phyloP scores from a whole-genome alignment of 2,888 invertebrate species.

The Yponomeuta evonymella region DNA sequence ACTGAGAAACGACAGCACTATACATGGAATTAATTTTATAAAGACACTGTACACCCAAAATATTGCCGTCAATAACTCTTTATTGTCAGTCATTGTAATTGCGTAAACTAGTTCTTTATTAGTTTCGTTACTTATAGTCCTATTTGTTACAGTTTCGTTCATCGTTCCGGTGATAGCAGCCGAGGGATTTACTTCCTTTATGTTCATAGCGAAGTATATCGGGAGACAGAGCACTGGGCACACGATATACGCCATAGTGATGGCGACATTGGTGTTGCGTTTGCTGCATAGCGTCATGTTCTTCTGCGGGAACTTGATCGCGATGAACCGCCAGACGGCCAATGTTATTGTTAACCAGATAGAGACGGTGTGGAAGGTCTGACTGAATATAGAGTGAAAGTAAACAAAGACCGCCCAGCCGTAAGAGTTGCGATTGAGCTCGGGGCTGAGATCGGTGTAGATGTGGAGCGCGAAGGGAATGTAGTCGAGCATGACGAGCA shows the following conservation, averaged over 20 bases:
- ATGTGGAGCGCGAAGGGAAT: conserved; percentile 91
- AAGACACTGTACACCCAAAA: conserved; percentile 95
- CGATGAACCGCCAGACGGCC: conserved; percentile 94
- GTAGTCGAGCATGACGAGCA: conserved; percentile 95
- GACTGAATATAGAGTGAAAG: conserved; percentile 93
- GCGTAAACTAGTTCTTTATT: conserved; percentile 63
- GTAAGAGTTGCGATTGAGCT: conserved; percentile 73
- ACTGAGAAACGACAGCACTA: conserved; percentile 89
- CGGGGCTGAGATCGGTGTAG: conserved; percentile 77
- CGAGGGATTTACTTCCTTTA: conserved; percentile 53
- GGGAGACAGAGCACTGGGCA: conserved; percentile 92
- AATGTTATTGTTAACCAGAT: conserved; percentile 95
- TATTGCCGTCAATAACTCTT: conserved; percentile 80
- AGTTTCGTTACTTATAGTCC: conserved; percentile 27
- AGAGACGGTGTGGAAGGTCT: conserved; percentile 91
- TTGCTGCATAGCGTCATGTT: conserved; percentile 89
- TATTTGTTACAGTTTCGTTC: conserved; percentile 17
- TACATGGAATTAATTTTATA: conserved; percentile 93
- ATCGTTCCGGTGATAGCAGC: not conserved
- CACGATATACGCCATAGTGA: conserved; percentile 84
- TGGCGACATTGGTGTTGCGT: conserved; percentile 84
- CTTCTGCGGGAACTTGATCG: conserved; percentile 89
- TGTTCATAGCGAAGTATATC: conserved; percentile 85
- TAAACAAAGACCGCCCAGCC: conserved; percentile 89
- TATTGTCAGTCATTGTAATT: conserved; percentile 80